phyloP scores from a whole-genome alignment of 1,140 invertebrate genomes.

The Spodoptera frugiperda region DNA sequence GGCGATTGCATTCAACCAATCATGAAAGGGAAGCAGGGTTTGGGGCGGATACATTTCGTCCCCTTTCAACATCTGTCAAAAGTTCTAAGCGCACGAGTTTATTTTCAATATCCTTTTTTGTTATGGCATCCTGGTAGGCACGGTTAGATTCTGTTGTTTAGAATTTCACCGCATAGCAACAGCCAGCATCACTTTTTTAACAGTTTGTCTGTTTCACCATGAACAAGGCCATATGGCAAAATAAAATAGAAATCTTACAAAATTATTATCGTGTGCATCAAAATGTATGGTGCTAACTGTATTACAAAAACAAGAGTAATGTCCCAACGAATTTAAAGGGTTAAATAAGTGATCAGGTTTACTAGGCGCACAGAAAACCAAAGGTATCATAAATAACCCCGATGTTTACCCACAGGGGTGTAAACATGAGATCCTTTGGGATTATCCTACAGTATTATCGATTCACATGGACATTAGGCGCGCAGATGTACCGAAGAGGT shows the following conservation, averaged over 20 bases:
- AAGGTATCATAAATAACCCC: constrained; percentile 27
- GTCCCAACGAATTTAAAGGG: constrained; percentile 8
- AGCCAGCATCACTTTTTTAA: neutral
- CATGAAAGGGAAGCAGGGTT: neutral
- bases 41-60: neutral
- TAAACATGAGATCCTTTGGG: constrained; percentile 40
- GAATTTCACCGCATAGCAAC: neutral
- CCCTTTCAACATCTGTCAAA: neutral
- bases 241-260: no score
- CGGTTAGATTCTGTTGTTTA: constrained; percentile 35
- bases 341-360: constrained; percentile 30
- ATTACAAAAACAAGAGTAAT: no score
- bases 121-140: constrained; percentile 44
- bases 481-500: constrained; percentile 33
- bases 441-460: constrained; percentile 37
- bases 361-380: constrained; percentile 43
- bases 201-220: no score
- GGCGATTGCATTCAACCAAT: neutral
- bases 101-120: constrained; percentile 26
- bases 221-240: no score
- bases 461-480: constrained; percentile 44
- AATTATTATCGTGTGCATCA: neutral
- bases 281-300: neutral
- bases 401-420: constrained; percentile 9
- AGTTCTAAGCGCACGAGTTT: constrained; percentile 3